Evolutionary conservation across 2,797 vertebrate genomes (phyloP).

Genomic region (Catamblyrhynchus diadema): DNA sequence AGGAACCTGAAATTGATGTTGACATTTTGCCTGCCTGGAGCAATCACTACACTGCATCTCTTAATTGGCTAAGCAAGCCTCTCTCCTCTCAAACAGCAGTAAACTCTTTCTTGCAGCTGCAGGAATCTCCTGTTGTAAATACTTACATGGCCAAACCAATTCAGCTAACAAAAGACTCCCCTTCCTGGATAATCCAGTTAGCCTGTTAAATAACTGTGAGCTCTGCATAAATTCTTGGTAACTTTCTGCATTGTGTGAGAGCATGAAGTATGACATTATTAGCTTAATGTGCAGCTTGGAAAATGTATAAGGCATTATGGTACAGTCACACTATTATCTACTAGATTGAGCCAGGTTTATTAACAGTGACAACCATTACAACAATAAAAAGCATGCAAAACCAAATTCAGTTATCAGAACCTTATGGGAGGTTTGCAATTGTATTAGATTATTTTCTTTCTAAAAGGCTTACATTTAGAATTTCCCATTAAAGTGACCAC

Average conservation of each 20-base stretch:
- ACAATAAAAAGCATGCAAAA: background rate
- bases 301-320: background rate
- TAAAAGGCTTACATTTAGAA: background rate
- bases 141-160: background rate
- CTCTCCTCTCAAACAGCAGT: background rate
- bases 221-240: background rate
- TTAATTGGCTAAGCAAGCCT: constrained; percentile 2
- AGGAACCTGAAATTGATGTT: constrained; percentile 8
- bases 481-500: background rate
- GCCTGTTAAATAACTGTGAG: background rate
- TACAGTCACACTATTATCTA: constrained; percentile 7
- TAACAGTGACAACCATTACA: constrained; percentile 7
- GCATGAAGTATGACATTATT: background rate
- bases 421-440: background rate
- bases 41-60: background rate
- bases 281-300: background rate
- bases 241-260: background rate
- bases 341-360: constrained; percentile 21
- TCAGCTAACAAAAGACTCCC: background rate
- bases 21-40: constrained; percentile 5
- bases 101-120: background rate
- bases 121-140: background rate
- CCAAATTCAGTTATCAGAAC: constrained; percentile 17
- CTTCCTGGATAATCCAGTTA: constrained; percentile 12
- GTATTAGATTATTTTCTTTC: background rate